Percentiles rank a stretch among this genome's conserved stretches.
phyloP scores from a whole-genome alignment of 2,888 invertebrate genomes.

The Willowsia nigromaculata region DNA sequence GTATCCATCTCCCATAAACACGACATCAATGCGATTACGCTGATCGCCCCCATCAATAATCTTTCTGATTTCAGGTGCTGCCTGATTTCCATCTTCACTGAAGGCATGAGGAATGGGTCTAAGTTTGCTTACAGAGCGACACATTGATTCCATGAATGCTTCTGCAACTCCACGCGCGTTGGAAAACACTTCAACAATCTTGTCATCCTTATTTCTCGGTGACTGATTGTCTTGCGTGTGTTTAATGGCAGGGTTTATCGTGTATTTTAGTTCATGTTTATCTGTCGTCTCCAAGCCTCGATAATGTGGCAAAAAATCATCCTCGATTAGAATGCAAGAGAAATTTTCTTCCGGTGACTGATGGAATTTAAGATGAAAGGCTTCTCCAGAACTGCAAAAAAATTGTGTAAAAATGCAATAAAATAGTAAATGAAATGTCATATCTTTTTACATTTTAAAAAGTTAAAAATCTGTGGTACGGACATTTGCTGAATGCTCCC shows the following conservation, averaged over 20 bases:
- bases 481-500: neutral
- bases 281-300: neutral
- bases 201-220: neutral
- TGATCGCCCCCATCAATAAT: slow-evolving; percentile 73
- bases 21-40: slow-evolving; percentile 75
- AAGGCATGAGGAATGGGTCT: neutral
- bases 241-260: neutral
- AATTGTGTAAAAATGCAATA: too few relatives aligned
- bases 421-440: too few relatives aligned
- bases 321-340: neutral
- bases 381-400: neutral
- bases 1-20: slow-evolving; percentile 78
- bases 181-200: slow-evolving; percentile 74
- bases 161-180: slow-evolving; percentile 25
- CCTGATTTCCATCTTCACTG: neutral
- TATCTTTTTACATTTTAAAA: too few relatives aligned
- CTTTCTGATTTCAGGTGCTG: slow-evolving; percentile 65
- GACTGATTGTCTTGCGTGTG: neutral
- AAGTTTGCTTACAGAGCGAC: slow-evolving; percentile 25
- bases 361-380: neutral
- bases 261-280: neutral
- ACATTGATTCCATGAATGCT: slow-evolving; percentile 66
- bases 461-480: neutral
- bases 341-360: neutral
- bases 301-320: neutral